A percentile compares a stretch with the other conserved stretches of the same genome.
Conservation (phyloP, 53 echinoderm and acorn worm species). For the Holothuria scabra region DNA sequence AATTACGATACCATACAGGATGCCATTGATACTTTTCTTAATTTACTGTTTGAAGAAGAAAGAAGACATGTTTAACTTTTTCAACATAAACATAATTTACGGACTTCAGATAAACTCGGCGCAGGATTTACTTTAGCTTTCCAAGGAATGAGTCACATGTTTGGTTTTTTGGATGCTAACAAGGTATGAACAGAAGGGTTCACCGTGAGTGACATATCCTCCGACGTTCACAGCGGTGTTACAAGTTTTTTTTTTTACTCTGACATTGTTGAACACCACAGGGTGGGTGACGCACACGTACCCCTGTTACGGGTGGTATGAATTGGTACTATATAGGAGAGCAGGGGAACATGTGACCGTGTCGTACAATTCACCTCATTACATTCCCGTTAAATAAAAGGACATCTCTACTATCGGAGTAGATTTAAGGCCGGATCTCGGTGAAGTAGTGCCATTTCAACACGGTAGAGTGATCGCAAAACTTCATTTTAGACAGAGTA, state of each 20-base stretch:
- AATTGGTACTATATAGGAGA: conserved; percentile 1
- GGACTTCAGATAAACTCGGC: too few relatives aligned
- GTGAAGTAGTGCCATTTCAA: conserved; percentile 67
- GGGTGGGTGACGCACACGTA: conserved; percentile 62
- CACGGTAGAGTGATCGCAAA: conserved; percentile 65
- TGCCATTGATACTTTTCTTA: too few relatives aligned
- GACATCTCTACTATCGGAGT: conserved; percentile 64
- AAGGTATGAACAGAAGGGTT: conserved; percentile 25
- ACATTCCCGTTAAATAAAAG: conserved; percentile 57
- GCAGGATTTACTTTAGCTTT: not conserved
- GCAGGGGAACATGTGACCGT: conserved; percentile 46
- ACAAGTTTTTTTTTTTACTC: conserved; percentile 64
- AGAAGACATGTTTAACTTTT: conserved; percentile 45
- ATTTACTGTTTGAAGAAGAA: not conserved
- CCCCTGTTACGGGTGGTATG: conserved; percentile 57
- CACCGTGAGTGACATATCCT: not conserved
- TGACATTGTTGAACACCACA: conserved; percentile 64
- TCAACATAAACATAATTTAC: too few relatives aligned
- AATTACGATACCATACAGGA: too few relatives aligned
- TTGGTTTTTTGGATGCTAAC: not conserved
- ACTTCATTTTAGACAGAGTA: conserved; percentile 62
- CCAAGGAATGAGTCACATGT: conserved; percentile 8
- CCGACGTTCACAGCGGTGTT: conserved; percentile 59
- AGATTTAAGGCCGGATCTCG: conserved; percentile 67
- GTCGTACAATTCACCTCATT: conserved; percentile 57